These are phyloP conservation scores for Spialia ferax DNA, from an alignment of 2,888 invertebrate genomes.

Conservation along the genomic window DNA sequence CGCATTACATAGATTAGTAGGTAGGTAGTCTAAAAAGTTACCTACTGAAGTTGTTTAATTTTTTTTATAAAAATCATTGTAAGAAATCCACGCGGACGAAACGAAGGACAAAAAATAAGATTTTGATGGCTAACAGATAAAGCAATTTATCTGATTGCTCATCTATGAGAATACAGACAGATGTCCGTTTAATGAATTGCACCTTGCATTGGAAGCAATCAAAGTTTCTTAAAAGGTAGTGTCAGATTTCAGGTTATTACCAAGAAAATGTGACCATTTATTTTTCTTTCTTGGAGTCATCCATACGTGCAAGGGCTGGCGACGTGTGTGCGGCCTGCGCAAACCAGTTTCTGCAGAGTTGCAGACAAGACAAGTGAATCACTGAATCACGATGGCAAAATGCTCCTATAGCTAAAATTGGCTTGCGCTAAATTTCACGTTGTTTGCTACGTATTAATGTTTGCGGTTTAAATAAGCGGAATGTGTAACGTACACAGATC, in stretches of 20 bases:
- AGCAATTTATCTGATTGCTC: no score
- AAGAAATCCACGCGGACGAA: no score
- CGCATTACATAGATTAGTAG: no score
- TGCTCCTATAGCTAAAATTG: conserved; percentile 24
- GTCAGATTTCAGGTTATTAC: conserved; percentile 25
- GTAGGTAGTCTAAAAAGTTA: no score
- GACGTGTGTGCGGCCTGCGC: conserved; percentile 27
- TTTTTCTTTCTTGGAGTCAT: conserved; percentile 35
- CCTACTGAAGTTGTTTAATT: no score
- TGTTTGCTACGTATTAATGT: conserved; percentile 24
- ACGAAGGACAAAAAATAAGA: no score
- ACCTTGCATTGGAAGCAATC: background rate
- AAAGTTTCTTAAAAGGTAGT: no score
- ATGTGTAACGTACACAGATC: conserved; percentile 34
- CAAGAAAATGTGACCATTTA: conserved; percentile 34
- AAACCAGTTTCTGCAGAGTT: conserved; percentile 39
- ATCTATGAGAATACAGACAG: no score
- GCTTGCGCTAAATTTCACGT: conserved; percentile 26
- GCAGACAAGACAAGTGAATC: conserved; percentile 38
- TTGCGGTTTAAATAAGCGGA: conserved; percentile 32
- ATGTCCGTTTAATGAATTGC: no score
- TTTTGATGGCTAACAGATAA: no score
- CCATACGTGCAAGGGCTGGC: conserved; percentile 28
- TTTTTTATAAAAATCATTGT: no score
- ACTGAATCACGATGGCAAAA: conserved; percentile 22